A percentile compares a stretch with the other conserved stretches of the same genome.
Evolutionary conservation across 2,113 vertebrate genomes (phyloP).

Genomic region (Crocuta crocuta): DNA sequence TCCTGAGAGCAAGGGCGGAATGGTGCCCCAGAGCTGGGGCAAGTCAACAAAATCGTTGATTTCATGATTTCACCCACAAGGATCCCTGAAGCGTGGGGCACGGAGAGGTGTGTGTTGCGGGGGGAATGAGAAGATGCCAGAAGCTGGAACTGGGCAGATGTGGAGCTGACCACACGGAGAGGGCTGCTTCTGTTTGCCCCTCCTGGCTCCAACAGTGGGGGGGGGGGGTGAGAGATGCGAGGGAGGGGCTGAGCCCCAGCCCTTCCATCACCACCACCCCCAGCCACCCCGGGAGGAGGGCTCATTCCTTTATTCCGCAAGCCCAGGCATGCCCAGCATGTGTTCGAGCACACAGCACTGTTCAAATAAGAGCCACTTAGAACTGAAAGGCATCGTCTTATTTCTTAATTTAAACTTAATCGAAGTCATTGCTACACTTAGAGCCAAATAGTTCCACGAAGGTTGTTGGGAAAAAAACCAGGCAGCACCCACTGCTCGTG

Average conservation of each 20-base stretch:
- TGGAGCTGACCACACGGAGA: background rate
- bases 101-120: background rate
- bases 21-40: too few species aligned
- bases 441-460: background rate
- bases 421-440: background rate
- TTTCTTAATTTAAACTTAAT: background rate
- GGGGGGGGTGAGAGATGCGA: too few species aligned
- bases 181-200: background rate
- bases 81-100: background rate
- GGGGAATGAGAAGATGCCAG: too few species aligned
- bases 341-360: background rate
- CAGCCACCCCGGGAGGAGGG: background rate
- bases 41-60: rapidly evolving
- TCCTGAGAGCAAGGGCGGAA: background rate
- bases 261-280: background rate
- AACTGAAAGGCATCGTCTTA: background rate
- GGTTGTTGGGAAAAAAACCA: background rate
- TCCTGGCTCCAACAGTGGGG: background rate
- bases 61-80: background rate
- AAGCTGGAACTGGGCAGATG: background rate
- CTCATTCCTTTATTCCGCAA: background rate
- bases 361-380: too few species aligned
- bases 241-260: background rate
- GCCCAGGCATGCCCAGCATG: rapidly evolving
- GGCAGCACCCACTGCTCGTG: background rate